A percentile compares a stretch with the other conserved stretches of the same genome.
Evolutionary conservation across 23 tunicate species (phyloP).

Genomic region (Diplosoma virens): DNA sequence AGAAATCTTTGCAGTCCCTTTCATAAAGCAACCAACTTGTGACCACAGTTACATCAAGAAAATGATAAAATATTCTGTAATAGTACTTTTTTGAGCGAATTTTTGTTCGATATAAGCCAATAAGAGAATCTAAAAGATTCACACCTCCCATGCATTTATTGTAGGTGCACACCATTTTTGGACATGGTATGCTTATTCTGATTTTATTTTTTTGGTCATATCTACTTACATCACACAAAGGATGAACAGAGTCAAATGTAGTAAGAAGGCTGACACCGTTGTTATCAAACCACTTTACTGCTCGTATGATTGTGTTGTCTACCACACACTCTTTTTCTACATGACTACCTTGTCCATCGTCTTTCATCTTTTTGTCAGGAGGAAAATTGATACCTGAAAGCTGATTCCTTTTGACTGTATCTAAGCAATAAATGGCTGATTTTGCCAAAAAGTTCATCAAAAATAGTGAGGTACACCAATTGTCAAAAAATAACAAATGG

Average conservation of each 20-base stretch:
- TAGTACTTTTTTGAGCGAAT: conserved; percentile 1
- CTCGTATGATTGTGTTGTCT: not conserved
- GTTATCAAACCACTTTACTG: conserved; percentile 17
- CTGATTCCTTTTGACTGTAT: conserved; percentile 13
- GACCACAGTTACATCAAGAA: conserved; percentile 6
- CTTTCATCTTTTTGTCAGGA: conserved; percentile 2
- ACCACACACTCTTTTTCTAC: not conserved
- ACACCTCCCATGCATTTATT: conserved; percentile 15
- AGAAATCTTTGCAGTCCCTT: not conserved
- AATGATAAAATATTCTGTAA: conserved; percentile 1
- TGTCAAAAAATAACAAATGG: conserved; percentile 27
- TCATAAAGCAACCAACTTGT: not conserved
- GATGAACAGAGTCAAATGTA: conserved; percentile 3
- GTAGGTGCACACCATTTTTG: not conserved
- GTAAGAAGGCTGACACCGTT: conserved; percentile 22
- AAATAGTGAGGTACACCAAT: conserved; percentile 16
- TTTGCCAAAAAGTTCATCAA: not conserved
- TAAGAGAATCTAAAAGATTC: not conserved
- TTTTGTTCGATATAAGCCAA: conserved; percentile 3
- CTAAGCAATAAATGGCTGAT: not conserved
- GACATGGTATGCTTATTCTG: conserved; percentile 12
- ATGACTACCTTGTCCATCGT: not conserved
- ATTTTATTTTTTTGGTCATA: conserved; percentile 1
- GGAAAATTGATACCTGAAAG: not conserved
- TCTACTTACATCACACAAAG: not conserved